Conservation (phyloP, 2,888 invertebrate genomes). For the Drosophila kambysellisi region DNA sequence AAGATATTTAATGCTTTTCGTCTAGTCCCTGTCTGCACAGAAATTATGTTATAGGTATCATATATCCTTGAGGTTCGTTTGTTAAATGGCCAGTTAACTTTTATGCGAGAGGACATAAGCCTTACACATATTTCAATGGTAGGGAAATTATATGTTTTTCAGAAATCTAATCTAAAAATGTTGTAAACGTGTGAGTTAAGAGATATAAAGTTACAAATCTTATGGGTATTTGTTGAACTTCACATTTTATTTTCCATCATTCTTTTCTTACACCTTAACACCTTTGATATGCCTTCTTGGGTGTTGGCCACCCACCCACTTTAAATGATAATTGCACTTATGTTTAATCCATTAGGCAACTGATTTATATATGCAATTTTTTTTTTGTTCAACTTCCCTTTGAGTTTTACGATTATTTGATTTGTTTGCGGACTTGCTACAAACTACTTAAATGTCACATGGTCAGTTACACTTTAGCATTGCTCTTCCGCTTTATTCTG, state of each 20-base stretch:
- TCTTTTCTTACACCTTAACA: background rate
- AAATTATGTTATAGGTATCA: background rate
- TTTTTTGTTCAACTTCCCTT: constrained; percentile 33
- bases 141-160: too few species aligned
- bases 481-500: constrained; percentile 67
- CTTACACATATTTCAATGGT: background rate
- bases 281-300: background rate
- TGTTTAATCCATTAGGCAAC: constrained; percentile 45
- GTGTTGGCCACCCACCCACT: background rate
- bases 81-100: background rate
- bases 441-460: constrained; percentile 73
- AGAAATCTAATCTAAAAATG: background rate
- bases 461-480: constrained; percentile 76
- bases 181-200: background rate
- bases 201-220: background rate
- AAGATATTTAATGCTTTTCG: background rate
- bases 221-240: background rate
- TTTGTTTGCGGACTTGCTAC: constrained; percentile 42
- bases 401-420: constrained; percentile 59
- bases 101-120: background rate
- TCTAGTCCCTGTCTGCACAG: background rate
- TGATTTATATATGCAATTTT: constrained; percentile 47
- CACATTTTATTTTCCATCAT: background rate
- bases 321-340: constrained; percentile 31
- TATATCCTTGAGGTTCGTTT: background rate